phyloP scores from a whole-genome alignment of 2,113 vertebrate species.

The Rhynchopsitta pachyrhyncha region DNA sequence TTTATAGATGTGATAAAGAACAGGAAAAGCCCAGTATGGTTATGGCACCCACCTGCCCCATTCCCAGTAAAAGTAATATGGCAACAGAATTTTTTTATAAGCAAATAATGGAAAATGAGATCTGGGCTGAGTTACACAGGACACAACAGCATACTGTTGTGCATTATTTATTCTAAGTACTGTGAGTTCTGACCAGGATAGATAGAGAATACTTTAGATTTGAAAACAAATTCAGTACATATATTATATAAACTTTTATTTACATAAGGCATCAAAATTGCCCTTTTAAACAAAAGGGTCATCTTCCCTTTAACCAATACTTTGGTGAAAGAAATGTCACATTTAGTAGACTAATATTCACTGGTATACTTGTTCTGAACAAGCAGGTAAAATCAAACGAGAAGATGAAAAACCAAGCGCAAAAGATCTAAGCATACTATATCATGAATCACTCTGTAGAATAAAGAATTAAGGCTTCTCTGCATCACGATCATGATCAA shows the following conservation, averaged over 20 bases:
- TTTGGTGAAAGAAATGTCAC: slow-evolving; percentile 24
- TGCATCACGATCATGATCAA: neutral
- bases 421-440: neutral
- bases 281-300: slow-evolving; percentile 55
- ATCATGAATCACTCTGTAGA: neutral
- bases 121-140: neutral
- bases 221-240: slow-evolving; percentile 24
- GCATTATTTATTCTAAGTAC: neutral
- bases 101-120: neutral
- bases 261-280: slow-evolving; percentile 60
- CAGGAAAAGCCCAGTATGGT: neutral
- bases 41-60: neutral
- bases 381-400: slow-evolving; percentile 13
- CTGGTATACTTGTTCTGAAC: slow-evolving; percentile 5
- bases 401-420: neutral
- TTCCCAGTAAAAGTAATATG: neutral
- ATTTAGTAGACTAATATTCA: slow-evolving; percentile 31
- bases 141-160: neutral
- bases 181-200: neutral
- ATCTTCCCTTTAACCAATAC: slow-evolving; percentile 21
- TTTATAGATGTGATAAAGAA: neutral
- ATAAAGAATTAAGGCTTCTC: slow-evolving; percentile 53
- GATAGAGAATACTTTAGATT: slow-evolving; percentile 1
- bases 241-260: slow-evolving; percentile 63
- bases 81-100: neutral